Conservation (phyloP, 2,888 invertebrate genomes). For the Saturnia japonica region DNA sequence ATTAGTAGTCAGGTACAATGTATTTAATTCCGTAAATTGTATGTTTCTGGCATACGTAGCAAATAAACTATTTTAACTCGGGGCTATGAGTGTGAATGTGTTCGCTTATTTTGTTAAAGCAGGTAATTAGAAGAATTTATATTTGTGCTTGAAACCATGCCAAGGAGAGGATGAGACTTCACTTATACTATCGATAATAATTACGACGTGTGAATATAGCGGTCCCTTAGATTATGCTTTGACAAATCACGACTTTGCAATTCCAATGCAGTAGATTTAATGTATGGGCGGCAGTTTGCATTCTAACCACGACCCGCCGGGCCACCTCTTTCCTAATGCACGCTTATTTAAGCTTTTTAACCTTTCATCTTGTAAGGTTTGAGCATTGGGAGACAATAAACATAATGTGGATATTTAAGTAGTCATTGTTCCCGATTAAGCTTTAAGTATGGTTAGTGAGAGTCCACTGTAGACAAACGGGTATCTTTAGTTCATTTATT, state of each 20-base stretch:
- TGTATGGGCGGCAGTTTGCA: slow-evolving; percentile 82
- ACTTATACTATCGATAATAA: slow-evolving; percentile 77
- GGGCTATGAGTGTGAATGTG: too few relatives aligned
- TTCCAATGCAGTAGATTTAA: slow-evolving; percentile 81
- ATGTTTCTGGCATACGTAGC: not conserved
- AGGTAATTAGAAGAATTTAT: not conserved
- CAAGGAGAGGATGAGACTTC: slow-evolving; percentile 4
- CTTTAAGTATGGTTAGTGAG: slow-evolving; percentile 31
- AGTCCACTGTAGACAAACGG: not conserved
- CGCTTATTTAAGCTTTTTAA: slow-evolving; percentile 82
- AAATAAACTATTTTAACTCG: not conserved
- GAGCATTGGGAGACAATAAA: slow-evolving; percentile 78
- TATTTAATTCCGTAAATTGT: not conserved
- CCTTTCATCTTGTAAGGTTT: slow-evolving; percentile 78
- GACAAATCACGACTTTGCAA: slow-evolving; percentile 83
- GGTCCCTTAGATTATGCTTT: slow-evolving; percentile 81
- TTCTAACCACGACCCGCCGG: slow-evolving; percentile 79
- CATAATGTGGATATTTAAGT: slow-evolving; percentile 68
- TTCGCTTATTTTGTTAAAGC: not conserved
- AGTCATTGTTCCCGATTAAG: slow-evolving; percentile 61
- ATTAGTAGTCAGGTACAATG: too few relatives aligned
- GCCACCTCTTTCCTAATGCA: slow-evolving; percentile 82
- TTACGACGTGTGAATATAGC: slow-evolving; percentile 82
- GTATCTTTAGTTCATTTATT: not conserved
- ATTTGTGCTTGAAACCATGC: not conserved